Percentiles rank a stretch among this genome's conserved stretches.
Evolutionary conservation across 2,113 vertebrate genomes (phyloP).

Genomic region (Hemiscyllium ocellatum): DNA sequence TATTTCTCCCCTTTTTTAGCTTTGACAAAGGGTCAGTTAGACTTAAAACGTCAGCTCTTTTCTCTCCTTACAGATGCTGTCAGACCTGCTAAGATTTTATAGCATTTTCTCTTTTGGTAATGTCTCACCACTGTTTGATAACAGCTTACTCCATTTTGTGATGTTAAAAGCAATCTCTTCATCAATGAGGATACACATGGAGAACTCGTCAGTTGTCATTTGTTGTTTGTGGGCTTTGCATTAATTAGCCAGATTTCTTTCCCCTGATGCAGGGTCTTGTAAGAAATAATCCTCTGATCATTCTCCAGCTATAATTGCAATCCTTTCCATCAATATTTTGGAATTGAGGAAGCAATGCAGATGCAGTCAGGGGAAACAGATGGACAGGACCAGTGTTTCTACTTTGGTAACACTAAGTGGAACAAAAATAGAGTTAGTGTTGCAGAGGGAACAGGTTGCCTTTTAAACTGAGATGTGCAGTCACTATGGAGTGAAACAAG

Average conservation of each 20-base stretch:
- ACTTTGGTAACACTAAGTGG: neutral
- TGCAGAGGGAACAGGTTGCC: neutral
- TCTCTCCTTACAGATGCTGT: too few species aligned
- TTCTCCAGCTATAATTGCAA: neutral
- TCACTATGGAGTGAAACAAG: neutral
- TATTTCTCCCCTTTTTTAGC: too few species aligned
- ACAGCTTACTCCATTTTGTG: neutral
- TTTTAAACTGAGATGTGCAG: neutral
- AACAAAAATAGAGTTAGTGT: neutral
- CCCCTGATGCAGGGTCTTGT: neutral
- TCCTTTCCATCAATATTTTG: neutral
- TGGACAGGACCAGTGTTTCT: neutral
- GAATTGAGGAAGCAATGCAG: neutral
- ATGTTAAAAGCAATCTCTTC: neutral
- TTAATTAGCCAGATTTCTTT: neutral
- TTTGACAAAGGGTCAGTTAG: too few species aligned
- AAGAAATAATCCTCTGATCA: neutral
- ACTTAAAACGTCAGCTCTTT: too few species aligned
- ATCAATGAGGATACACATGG: neutral
- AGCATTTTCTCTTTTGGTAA: neutral
- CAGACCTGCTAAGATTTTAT: too few species aligned
- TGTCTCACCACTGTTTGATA: neutral
- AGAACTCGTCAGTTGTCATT: neutral
- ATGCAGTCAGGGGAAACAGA: constrained; percentile 4
- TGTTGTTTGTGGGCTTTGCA: neutral